Percentiles rank a stretch among this genome's conserved stretches.
Evolutionary conservation across 2,888 invertebrate species (phyloP).

Genomic region (Thymelicus lineola): DNA sequence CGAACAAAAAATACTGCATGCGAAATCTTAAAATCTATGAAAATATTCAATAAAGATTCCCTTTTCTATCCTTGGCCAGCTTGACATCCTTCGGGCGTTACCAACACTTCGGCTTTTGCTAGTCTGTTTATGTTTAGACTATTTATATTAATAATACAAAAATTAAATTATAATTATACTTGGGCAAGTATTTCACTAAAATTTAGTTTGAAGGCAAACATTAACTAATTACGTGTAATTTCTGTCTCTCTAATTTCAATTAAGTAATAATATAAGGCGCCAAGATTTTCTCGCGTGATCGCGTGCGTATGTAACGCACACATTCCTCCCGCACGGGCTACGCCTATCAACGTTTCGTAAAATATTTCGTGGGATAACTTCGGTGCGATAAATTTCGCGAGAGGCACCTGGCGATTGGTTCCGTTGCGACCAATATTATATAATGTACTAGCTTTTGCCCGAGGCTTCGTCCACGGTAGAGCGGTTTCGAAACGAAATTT

Average conservation of each 20-base stretch:
- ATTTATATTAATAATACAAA: too few relatives aligned
- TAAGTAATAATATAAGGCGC: constrained; percentile 4
- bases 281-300: constrained; percentile 1
- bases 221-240: constrained; percentile 39
- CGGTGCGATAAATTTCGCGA: constrained; percentile 1
- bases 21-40: too few relatives aligned
- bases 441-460: too few relatives aligned
- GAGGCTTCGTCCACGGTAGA: too few relatives aligned
- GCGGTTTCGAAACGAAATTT: too few relatives aligned
- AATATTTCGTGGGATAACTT: constrained; percentile 1
- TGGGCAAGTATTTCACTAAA: neutral
- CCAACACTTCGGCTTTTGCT: too few relatives aligned
- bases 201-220: constrained; percentile 40
- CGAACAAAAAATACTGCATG: too few relatives aligned
- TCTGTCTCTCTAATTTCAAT: neutral
- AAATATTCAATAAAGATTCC: too few relatives aligned
- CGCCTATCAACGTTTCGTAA: constrained; percentile 5
- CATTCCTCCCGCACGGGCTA: constrained; percentile 6
- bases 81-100: too few relatives aligned
- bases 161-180: too few relatives aligned
- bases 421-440: neutral
- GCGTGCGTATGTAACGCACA: neutral
- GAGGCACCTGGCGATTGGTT: neutral
- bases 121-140: too few relatives aligned
- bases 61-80: too few relatives aligned